These are phyloP conservation scores for Brachypterus glaber DNA, from an alignment of 2,888 invertebrate species.

Conservation along the genomic window DNA sequence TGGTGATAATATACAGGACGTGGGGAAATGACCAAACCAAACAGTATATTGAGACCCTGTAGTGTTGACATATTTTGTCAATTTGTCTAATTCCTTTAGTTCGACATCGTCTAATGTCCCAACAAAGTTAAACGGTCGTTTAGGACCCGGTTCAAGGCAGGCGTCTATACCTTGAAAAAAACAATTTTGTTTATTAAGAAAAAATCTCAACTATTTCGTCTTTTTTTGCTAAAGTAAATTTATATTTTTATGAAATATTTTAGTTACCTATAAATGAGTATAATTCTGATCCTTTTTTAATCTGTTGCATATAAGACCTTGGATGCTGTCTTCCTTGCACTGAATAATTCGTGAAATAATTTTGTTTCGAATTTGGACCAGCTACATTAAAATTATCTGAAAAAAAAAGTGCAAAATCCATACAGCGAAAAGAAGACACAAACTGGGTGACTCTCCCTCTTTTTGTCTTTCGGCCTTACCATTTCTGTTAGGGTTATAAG, in stretches of 20 bases:
- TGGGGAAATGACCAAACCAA: constrained; percentile 89
- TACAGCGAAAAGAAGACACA: too few species aligned
- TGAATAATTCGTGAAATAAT: constrained; percentile 70
- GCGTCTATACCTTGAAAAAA: constrained; percentile 83
- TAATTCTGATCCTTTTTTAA: constrained; percentile 47
- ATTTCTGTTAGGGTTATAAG: too few species aligned
- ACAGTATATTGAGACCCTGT: constrained; percentile 51
- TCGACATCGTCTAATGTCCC: constrained; percentile 57
- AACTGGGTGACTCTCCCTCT: too few species aligned
- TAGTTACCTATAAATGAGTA: constrained; percentile 79
- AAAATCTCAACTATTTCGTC: too few species aligned
- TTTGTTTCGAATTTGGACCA: constrained; percentile 55
- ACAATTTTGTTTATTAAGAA: too few species aligned
- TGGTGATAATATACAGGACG: constrained; percentile 67
- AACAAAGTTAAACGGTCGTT: constrained; percentile 84
- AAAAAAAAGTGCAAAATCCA: too few species aligned
- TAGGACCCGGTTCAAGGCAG: constrained; percentile 75
- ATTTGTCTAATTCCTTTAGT: constrained; percentile 47
- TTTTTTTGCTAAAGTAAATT: too few species aligned
- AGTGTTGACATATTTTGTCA: constrained; percentile 47
- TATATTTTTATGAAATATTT: too few species aligned
- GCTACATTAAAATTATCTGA: constrained; percentile 84
- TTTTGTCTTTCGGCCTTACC: too few species aligned
- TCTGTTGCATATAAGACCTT: constrained; percentile 64
- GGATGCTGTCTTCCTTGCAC: constrained; percentile 61